Evolutionary conservation across 2,113 vertebrate species (phyloP).

Genomic region (Eurystomus gularis): DNA sequence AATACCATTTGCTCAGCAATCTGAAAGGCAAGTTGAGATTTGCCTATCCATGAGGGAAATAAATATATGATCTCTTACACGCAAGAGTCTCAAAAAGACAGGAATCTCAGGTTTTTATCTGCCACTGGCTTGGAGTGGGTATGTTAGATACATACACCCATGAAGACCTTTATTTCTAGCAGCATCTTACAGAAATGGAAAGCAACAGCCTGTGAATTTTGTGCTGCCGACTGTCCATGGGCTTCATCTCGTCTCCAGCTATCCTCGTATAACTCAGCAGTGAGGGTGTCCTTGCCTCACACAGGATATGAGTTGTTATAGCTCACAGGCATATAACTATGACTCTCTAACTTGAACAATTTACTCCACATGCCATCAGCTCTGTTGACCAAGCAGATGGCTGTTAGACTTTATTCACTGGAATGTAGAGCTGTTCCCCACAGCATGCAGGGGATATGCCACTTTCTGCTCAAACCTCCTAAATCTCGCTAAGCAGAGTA

Average conservation of each 20-base stretch:
- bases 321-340: neutral
- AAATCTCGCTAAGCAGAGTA: neutral
- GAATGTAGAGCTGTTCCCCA: neutral
- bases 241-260: neutral
- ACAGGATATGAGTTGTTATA: neutral
- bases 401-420: neutral
- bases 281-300: rapidly evolving
- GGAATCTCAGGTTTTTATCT: neutral
- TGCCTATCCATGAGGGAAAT: neutral
- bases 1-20: neutral
- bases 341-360: neutral
- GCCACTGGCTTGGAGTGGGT: neutral
- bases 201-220: neutral
- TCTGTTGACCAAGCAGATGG: neutral
- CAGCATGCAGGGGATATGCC: neutral
- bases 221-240: neutral
- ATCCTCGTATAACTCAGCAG: neutral
- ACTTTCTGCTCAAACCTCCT: neutral
- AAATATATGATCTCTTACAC: neutral
- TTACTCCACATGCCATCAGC: neutral
- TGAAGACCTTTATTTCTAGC: neutral
- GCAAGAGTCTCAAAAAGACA: neutral
- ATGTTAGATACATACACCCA: neutral
- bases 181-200: neutral
- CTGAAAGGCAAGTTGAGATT: neutral